Evolutionary conservation across 64 coral and sea anemone genomes (phyloP).

Genomic region (Montipora sp.): DNA sequence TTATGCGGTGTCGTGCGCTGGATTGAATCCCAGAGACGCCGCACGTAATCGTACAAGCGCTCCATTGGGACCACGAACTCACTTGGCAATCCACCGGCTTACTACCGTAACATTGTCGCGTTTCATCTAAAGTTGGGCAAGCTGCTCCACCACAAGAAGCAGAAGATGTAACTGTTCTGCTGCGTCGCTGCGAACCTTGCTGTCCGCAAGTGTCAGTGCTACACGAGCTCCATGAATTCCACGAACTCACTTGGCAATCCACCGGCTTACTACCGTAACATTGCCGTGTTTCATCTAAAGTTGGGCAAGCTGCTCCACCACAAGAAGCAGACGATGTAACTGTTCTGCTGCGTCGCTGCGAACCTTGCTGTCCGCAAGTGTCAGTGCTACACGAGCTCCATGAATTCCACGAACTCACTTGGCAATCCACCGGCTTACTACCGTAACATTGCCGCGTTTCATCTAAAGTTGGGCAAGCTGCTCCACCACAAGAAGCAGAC

Average conservation of each 20-base stretch:
- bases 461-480: neutral
- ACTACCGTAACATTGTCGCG: neutral
- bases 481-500: neutral
- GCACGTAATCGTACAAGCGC: neutral
- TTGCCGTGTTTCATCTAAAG: neutral
- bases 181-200: neutral
- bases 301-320: neutral
- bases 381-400: neutral
- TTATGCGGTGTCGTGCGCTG: neutral
- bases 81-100: neutral
- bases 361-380: neutral
- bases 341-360: neutral
- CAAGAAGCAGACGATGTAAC: neutral
- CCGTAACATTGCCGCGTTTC: neutral
- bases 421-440: neutral
- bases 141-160: neutral
- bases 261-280: neutral
- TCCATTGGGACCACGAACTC: constrained; percentile 2
- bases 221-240: neutral
- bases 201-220: neutral
- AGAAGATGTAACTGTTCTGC: neutral
- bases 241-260: neutral
- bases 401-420: neutral
- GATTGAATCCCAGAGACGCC: neutral
- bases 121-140: neutral